These are phyloP conservation scores for Podocnemis expansa DNA, from an alignment of 2,113 vertebrate species.

Conservation along the genomic window DNA sequence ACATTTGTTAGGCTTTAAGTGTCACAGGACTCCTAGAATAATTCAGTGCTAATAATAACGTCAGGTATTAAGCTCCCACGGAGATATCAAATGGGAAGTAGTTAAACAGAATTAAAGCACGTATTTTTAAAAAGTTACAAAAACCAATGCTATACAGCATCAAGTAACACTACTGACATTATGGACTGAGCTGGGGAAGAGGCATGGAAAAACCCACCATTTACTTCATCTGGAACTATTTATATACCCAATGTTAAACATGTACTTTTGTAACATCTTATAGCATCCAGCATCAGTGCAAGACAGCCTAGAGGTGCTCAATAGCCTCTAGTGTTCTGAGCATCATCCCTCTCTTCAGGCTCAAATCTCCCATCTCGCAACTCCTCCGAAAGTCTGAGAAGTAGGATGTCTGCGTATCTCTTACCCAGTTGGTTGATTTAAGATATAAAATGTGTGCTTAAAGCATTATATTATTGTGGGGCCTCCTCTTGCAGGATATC, in stretches of 20 bases:
- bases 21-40: too few species aligned
- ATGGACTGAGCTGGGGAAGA: background rate
- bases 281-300: background rate
- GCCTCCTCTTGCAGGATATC: background rate
- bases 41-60: too few species aligned
- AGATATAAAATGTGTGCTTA: background rate
- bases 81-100: background rate
- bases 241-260: background rate
- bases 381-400: background rate
- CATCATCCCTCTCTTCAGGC: background rate
- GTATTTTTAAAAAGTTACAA: too few species aligned
- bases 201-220: accelerated
- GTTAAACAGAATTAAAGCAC: background rate
- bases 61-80: background rate
- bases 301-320: background rate
- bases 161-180: background rate
- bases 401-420: background rate
- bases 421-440: background rate
- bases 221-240: background rate
- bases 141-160: background rate
- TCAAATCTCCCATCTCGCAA: accelerated
- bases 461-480: background rate
- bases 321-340: background rate
- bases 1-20: too few species aligned
- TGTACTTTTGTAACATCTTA: background rate